Base-by-base conservation (phyloP, 1,140 invertebrate species). In the Pygmarrhopalites habei region DNA sequence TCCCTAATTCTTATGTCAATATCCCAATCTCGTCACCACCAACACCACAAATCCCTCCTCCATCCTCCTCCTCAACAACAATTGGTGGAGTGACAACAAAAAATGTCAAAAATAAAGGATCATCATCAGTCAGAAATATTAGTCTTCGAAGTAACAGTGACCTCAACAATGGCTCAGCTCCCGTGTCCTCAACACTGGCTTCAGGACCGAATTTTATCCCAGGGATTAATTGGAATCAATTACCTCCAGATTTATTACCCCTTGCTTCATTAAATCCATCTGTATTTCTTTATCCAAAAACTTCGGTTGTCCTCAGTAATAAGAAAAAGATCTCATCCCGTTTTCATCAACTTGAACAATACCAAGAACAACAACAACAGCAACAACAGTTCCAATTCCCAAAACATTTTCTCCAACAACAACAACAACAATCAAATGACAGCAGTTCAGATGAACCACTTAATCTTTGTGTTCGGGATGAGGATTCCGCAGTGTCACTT, bases 1-100 rank as follows among this genome's bases (percentile, higher is more conserved):
- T 71, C 35, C 69, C 69, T 2, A 60, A 58, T 29, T 64, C 66
- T 14, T 63, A 63, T 30, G 56, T 62, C 3, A 66, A 63, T 57
- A 26, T n/a, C n/a, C 65, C 65, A n/a, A 59, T 52, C 23, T 55
- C 66, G 25, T 21, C 53, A 17, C 46, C 57, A 0, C 46, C 57
- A 0, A 25, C 44, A 23, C 61, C 47, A n/a, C 26, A 14, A 30
- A 19, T 26, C 2, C 5, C 51, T 25, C 32, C 47, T 23, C n/a
- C 32, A 1, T n/a, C n/a, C n/a, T n/a, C n/a, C n/a, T n/a, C n/a
- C n/a, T n/a, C n/a, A n/a, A 28, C 56, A 14, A 60, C 15, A 23
- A 29, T 25, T 0, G 46, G 15, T 44, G 1, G 7, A 35, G 41
- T n/a, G 19, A 32, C 23, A 0, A 26, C 51, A 21, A 56, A 56